phyloP scores from a whole-genome alignment of 2,888 invertebrate species.

The Margaritifera margaritifera region DNA sequence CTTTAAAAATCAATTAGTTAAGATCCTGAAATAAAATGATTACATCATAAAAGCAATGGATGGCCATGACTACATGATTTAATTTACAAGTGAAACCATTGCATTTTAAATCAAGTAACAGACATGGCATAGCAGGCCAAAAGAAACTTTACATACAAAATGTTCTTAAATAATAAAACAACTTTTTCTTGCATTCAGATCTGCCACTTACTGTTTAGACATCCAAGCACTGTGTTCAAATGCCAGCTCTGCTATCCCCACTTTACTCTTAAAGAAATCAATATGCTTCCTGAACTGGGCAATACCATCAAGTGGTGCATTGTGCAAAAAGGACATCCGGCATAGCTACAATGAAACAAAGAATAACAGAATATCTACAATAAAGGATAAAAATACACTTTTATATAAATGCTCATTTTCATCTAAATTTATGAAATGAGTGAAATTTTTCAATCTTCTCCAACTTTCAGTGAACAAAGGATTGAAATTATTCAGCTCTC shows the following conservation, averaged over 20 bases:
- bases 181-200: neutral
- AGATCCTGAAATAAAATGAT: no score
- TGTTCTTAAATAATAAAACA: conserved; percentile 1
- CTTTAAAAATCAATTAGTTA: no score
- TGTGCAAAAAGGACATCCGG: conserved; percentile 89
- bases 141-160: neutral
- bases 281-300: conserved; percentile 93
- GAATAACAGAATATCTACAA: neutral
- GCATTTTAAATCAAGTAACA: neutral
- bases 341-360: conserved; percentile 80
- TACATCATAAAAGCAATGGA: no score
- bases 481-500: no score
- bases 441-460: no score
- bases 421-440: neutral
- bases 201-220: conserved; percentile 86
- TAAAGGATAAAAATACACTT: neutral
- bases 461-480: no score
- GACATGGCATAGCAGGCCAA: neutral
- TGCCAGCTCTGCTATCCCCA: conserved; percentile 87
- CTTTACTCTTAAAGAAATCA: conserved; percentile 84
- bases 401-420: neutral
- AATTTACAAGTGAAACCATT: no score
- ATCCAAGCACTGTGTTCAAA: conserved; percentile 98
- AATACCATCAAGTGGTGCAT: conserved; percentile 94
- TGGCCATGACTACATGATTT: no score